A percentile compares a stretch with the other conserved stretches of the same genome.
Conservation (phyloP, 1,140 invertebrate species). For the Kradibia gibbosae region DNA sequence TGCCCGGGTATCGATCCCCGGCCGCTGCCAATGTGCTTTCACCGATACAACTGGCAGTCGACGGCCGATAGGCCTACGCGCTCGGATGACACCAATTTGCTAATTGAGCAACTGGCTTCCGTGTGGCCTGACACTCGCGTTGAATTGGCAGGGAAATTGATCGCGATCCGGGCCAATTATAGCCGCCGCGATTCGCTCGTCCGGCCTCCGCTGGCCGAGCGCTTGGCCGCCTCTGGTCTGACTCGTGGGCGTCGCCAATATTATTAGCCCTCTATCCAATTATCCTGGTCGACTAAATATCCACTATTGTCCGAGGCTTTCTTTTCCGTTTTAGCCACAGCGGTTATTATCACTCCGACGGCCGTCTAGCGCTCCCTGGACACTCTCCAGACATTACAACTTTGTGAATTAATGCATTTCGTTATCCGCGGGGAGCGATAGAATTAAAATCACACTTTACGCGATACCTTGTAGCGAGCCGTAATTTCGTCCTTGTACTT, state of each 20-base stretch:
- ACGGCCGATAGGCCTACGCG: slow-evolving; percentile 34
- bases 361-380: no score
- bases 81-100: slow-evolving; percentile 55
- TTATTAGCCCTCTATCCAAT: background rate
- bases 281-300: no score
- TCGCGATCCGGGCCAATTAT: slow-evolving; percentile 27
- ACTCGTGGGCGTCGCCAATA: background rate
- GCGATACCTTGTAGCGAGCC: no score
- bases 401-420: no score
- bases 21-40: background rate
- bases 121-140: background rate
- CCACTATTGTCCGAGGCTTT: no score
- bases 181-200: slow-evolving; percentile 9
- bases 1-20: background rate
- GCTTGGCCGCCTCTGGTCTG: background rate
- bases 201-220: background rate
- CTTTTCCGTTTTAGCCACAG: background rate
- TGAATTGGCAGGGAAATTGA: background rate
- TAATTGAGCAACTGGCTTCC: slow-evolving; percentile 53
- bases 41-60: background rate
- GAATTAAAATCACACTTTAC: no score
- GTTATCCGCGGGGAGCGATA: no score
- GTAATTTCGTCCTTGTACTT: no score
- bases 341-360: background rate
- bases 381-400: no score